phyloP scores from a whole-genome alignment of 2,797 vertebrate species.

The Lutra lutra region DNA sequence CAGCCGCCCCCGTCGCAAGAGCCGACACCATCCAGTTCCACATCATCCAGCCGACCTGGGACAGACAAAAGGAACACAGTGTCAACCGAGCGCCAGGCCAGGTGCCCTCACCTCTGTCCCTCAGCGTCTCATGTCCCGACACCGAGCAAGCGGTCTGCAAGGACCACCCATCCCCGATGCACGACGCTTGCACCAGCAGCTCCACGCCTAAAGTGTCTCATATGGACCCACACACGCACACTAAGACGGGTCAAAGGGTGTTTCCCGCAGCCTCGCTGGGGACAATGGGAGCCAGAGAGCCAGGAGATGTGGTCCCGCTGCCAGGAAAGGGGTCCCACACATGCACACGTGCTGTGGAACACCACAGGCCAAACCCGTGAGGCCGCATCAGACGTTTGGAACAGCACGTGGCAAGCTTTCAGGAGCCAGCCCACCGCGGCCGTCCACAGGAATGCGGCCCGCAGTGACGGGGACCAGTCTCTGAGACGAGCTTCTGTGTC shows the following conservation, averaged over 20 bases:
- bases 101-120: fast-evolving
- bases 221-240: background rate
- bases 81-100: fast-evolving
- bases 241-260: fast-evolving
- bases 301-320: background rate
- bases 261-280: background rate
- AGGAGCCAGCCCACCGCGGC: background rate
- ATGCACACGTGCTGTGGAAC: fast-evolving
- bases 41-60: constrained; percentile 99
- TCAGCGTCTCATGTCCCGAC: fast-evolving
- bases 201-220: fast-evolving
- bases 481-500: background rate
- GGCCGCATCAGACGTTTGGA: background rate
- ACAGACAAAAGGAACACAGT: background rate
- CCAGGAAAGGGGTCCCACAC: fast-evolving
- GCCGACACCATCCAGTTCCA: constrained; percentile 98
- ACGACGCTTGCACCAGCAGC: fast-evolving
- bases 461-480: background rate
- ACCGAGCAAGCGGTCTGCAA: fast-evolving
- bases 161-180: no score
- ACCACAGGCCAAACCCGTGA: fast-evolving
- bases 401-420: background rate
- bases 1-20: constrained; percentile 93
- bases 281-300: background rate
- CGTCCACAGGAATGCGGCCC: fast-evolving